A percentile compares a stretch with the other conserved stretches of the same genome.
Conservation (phyloP, 2,113 vertebrate species). For the Coptodon bakossiorum region DNA sequence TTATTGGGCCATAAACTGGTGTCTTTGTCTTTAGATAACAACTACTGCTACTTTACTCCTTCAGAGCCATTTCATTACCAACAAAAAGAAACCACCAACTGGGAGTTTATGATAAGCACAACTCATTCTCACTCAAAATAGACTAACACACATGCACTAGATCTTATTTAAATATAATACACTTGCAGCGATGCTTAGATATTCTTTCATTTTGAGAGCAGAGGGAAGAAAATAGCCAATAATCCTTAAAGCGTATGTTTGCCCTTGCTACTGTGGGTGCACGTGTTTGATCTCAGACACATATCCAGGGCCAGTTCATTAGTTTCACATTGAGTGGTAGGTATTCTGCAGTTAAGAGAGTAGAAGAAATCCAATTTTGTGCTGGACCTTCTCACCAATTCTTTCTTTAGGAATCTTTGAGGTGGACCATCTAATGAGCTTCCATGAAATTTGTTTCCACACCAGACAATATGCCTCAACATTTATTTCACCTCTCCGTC, state of each 20-base stretch:
- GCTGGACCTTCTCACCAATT: slow-evolving; percentile 32
- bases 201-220: not conserved
- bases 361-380: slow-evolving; percentile 17
- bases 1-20: not conserved
- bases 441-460: slow-evolving; percentile 71
- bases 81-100: slow-evolving; percentile 15
- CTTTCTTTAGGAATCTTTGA: slow-evolving; percentile 56
- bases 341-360: not conserved
- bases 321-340: not conserved
- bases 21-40: not conserved
- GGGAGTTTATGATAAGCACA: slow-evolving; percentile 15
- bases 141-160: not conserved
- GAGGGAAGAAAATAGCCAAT: not conserved
- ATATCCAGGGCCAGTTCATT: slow-evolving; percentile 1
- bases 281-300: not conserved
- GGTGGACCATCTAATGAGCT: slow-evolving; percentile 78
- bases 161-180: not conserved
- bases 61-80: not conserved
- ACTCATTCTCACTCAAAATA: not conserved
- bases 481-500: slow-evolving; percentile 30
- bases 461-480: slow-evolving; percentile 62
- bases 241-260: not conserved
- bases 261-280: not conserved
- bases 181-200: not conserved
- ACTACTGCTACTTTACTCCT: not conserved